Conservation (phyloP, 1,140 invertebrate species). For the Nymphalis io region DNA sequence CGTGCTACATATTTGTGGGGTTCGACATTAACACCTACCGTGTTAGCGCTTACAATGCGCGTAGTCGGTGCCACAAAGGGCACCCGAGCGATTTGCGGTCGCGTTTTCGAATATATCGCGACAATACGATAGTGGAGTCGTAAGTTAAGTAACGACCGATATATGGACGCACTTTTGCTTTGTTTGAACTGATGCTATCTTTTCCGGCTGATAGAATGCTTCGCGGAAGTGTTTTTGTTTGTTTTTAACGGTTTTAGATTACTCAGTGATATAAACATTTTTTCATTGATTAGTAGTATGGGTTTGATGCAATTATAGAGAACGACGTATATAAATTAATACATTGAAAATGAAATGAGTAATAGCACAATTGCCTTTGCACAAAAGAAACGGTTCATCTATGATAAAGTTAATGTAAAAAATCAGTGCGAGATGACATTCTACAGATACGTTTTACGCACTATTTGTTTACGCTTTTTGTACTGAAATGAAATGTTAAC, state of each 20-base stretch:
- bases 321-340: no score
- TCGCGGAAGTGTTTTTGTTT: constrained; percentile 17
- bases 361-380: no score
- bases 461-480: no score
- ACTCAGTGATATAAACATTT: not conserved
- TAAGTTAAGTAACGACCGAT: constrained; percentile 60
- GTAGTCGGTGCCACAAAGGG: constrained; percentile 68
- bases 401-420: no score
- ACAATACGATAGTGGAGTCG: constrained; percentile 64
- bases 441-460: no score
- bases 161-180: constrained; percentile 61
- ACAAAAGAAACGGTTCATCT: no score
- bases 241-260: not conserved
- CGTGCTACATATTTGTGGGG: constrained; percentile 70
- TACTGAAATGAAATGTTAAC: no score
- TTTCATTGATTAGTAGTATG: not conserved
- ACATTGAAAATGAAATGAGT: no score
- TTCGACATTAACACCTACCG: constrained; percentile 67
- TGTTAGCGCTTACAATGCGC: constrained; percentile 54
- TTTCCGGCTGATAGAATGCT: constrained; percentile 66
- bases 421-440: no score
- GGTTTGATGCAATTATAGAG: no score
- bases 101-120: constrained; percentile 62
- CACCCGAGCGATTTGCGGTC: constrained; percentile 60
- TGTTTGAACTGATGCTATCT: constrained; percentile 67